Evolutionary conservation across 1,140 invertebrate species (phyloP).

Genomic region (Drosophila guanche): DNA sequence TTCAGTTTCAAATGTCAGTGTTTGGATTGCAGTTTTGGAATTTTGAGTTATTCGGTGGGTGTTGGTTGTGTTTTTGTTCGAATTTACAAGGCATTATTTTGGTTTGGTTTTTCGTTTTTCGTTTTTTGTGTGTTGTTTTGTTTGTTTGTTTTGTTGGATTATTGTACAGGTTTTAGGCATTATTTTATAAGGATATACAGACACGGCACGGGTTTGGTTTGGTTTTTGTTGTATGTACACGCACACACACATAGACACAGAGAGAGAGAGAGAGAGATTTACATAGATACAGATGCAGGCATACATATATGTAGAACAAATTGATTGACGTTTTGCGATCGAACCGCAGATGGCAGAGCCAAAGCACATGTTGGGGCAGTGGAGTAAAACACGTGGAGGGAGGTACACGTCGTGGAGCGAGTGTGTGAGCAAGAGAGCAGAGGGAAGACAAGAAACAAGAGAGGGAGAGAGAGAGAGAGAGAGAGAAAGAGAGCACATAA

Average conservation of each 20-base stretch:
- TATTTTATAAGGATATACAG: not conserved
- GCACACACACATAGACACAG: conserved; percentile 42
- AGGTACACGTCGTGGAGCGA: too few relatives aligned
- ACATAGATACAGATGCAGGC: conserved; percentile 56
- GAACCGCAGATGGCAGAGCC: conserved; percentile 35
- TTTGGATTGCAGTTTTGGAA: conserved; percentile 33
- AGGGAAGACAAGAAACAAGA: conserved; percentile 33
- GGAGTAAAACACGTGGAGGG: too few relatives aligned
- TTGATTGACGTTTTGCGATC: conserved; percentile 22
- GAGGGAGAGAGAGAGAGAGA: conserved; percentile 37
- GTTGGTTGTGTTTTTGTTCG: conserved; percentile 26
- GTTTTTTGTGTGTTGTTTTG: conserved; percentile 31
- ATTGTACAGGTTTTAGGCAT: conserved; percentile 41
- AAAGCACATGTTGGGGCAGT: not conserved
- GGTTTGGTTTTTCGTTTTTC: conserved; percentile 26
- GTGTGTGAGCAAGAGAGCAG: conserved; percentile 9
- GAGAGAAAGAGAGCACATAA: conserved; percentile 67
- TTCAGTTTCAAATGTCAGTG: conserved; percentile 42
- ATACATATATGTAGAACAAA: conserved; percentile 48
- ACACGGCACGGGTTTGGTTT: conserved; percentile 3
- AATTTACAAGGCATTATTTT: conserved; percentile 55
- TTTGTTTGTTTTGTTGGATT: conserved; percentile 12
- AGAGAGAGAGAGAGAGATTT: conserved; percentile 55
- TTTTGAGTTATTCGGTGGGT: conserved; percentile 17
- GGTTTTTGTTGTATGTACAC: conserved; percentile 25